Evolutionary conservation across 2,113 vertebrate species (phyloP), one percentile per base, ranked within the genome.

Genomic region (Taurulus bubalis): DNA sequence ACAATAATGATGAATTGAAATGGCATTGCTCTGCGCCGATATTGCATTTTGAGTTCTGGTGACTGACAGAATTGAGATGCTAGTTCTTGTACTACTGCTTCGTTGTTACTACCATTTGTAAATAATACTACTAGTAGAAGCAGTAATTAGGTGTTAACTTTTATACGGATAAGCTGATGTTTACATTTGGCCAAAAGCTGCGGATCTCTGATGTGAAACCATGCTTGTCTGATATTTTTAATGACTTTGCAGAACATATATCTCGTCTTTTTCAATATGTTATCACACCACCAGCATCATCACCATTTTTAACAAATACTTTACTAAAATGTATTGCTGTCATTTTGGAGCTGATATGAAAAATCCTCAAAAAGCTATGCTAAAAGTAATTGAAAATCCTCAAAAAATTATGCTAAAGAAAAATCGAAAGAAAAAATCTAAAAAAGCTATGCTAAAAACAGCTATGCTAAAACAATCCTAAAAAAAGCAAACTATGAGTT

Each of bases 1-100:
- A 18, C 42, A 53, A 40, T 18, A 55, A 32, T 58, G 47, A 18
- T 10, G 22, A 72, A 79, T 84, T 75, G 22, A 79, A 83, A 77
- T 30, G 24, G 62, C 47, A 40, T 36, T 40, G 40, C 36, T 69
- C 38, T 51, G 56, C 40, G 20, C 20, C 6, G 4, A 6, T 30
- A 24, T 65, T 72, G 18, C 22, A 36, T 15, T 62, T 75, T 22
- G 8, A 63, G 3, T 16, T 45, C 42, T 16, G 42, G 15, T 47
- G 6, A 26, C 18, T 62, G 6, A 36, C 3, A 8, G 28, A 62
- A 10, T 62, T 16, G 5, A 16, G 15, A 14, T 58, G 30, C 59
- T 20, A 9, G 47, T 22, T 51, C 20, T 32, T 62, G 20, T 60
- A 9, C 38, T 47, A 4, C 58, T 58, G 40, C 30, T 59, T 65